Evolutionary conservation across 1,140 invertebrate species (phyloP), one percentile per base, ranked within the genome.

Genomic region (Oncopeltus fasciatus): DNA sequence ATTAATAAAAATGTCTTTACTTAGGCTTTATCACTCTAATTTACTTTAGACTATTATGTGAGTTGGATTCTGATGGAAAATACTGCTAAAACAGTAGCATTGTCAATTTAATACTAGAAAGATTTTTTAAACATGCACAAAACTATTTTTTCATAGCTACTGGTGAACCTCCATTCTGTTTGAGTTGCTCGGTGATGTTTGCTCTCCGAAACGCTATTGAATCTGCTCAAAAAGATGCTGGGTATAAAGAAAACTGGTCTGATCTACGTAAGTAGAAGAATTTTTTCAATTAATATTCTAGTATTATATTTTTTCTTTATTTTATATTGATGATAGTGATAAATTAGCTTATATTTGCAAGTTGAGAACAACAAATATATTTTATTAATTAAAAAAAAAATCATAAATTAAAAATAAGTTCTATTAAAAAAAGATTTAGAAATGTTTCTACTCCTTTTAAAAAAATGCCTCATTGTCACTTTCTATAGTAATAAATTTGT

Each of bases 101-200:
- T n/a, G n/a, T n/a, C n/a, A n/a, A n/a, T n/a, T n/a, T n/a, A n/a
- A n/a, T n/a, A n/a, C n/a, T n/a, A n/a, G n/a, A n/a, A n/a, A n/a
- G n/a, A n/a, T n/a, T n/a, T n/a, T n/a, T n/a, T n/a, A n/a, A n/a
- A n/a, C n/a, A n/a, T n/a, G n/a, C n/a, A n/a, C n/a, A n/a, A n/a
- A n/a, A n/a, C n/a, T n/a, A n/a, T n/a, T 38, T 62, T 49, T 20
- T 70, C 71, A 65, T 74, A 84, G 88, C 85, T 16, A 83, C 84
- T 66, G 87, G 86, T 14, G 89, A 92, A 70, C 88, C 89, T 1
- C 85, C 89, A 9, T 72, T 90, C 28, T 87, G 86, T 68, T 72
- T 89, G 73, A 77, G 79, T 18, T 74, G 76, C 43, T 73, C 75
- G 2, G 78, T 87, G 26, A 77, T 85, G 46, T 79, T 86, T 67